Conservation (phyloP, 2,113 vertebrate species). For the Sinosuthora webbiana region DNA sequence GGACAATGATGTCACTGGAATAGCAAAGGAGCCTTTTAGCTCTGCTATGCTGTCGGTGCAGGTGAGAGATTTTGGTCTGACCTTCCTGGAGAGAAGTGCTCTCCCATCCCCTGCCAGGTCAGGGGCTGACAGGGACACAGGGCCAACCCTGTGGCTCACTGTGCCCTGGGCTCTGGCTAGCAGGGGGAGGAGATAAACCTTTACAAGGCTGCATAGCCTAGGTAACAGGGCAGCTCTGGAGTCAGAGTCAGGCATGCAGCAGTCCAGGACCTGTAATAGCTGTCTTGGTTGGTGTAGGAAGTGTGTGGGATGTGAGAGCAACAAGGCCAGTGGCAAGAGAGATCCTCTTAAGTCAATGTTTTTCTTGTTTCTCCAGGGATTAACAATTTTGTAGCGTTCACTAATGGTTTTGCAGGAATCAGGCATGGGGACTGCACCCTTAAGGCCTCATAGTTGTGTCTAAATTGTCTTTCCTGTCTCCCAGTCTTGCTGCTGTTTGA, state of each 20-base stretch:
- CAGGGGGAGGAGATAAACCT: background rate
- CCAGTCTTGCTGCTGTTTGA: background rate
- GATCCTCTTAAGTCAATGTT: background rate
- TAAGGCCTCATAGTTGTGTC: background rate
- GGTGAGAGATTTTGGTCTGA: background rate
- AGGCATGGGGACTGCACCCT: background rate
- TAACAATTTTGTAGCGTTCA: background rate
- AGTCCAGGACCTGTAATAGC: rapidly evolving
- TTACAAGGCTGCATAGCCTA: background rate
- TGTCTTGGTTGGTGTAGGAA: background rate
- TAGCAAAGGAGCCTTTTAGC: background rate
- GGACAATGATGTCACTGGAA: background rate
- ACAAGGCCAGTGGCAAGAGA: background rate
- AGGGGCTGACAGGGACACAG: background rate
- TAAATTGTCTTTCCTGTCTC: background rate
- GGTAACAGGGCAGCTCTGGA: background rate
- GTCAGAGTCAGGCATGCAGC: background rate
- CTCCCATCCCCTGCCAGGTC: background rate
- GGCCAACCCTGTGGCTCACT: background rate
- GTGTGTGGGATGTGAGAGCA: background rate
- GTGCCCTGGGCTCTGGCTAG: background rate
- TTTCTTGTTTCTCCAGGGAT: background rate
- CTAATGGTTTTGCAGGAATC: background rate
- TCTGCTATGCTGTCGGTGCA: background rate
- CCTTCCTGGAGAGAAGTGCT: background rate